phyloP scores from a whole-genome alignment of 1,140 invertebrate species.

The Idris sp. region DNA sequence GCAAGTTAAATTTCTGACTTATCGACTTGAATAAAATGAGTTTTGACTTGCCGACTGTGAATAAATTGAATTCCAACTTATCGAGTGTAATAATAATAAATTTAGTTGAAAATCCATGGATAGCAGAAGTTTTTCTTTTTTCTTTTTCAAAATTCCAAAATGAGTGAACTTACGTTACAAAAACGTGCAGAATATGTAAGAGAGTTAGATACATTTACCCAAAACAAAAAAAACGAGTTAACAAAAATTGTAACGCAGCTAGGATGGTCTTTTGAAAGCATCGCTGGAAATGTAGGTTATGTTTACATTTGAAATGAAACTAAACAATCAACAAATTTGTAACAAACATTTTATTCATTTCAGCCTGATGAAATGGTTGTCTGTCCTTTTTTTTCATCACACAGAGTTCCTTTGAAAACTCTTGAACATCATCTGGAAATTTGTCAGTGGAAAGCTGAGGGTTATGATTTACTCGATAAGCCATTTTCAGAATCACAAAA shows the following conservation, averaged over 20 bases:
- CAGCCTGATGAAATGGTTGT: conserved; percentile 62
- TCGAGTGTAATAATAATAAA: too few relatives aligned
- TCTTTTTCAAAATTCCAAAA: too few relatives aligned
- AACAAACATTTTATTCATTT: conserved; percentile 4
- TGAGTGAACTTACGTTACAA: not conserved
- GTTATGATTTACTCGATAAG: conserved; percentile 74
- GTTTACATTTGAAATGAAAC: conserved; percentile 10
- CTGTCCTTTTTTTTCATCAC: conserved; percentile 76
- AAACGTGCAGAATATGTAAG: conserved; percentile 4
- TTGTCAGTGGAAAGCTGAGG: conserved; percentile 77
- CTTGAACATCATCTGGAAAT: conserved; percentile 74
- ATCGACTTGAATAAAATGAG: too few relatives aligned
- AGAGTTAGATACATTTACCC: conserved; percentile 4
- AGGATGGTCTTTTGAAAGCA: conserved; percentile 19
- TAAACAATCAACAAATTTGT: not conserved
- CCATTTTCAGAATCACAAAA: conserved; percentile 74
- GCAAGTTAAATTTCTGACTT: too few relatives aligned
- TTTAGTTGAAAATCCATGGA: too few relatives aligned
- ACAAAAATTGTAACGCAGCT: conserved; percentile 3
- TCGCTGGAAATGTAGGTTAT: conserved; percentile 21
- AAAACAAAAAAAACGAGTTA: conserved; percentile 4
- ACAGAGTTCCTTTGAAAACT: conserved; percentile 72
- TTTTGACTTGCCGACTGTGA: too few relatives aligned
- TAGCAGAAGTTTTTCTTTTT: too few relatives aligned
- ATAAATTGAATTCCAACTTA: too few relatives aligned